These are phyloP conservation scores for Thoracochromis brauschi DNA, from an alignment of 2,113 vertebrate species.

Conservation along the genomic window DNA sequence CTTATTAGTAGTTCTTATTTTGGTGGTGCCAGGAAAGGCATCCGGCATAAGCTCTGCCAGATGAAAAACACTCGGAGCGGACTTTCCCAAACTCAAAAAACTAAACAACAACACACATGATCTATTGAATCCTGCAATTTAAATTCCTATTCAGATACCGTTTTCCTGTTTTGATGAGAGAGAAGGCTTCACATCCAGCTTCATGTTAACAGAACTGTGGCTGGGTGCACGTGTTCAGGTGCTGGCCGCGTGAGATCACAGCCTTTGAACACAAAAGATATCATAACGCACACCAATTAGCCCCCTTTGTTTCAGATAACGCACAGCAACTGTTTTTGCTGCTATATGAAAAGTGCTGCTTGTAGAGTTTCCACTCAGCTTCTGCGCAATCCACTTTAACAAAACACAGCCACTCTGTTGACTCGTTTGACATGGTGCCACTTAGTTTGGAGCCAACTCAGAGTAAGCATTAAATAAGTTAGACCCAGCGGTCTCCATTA, in stretches of 20 bases:
- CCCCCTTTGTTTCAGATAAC: background rate
- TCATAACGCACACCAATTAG: background rate
- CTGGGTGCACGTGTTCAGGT: background rate
- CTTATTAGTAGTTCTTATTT: background rate
- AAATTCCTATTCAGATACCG: background rate
- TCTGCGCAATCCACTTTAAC: background rate
- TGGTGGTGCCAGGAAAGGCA: background rate
- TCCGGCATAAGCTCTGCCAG: background rate
- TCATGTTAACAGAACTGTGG: background rate
- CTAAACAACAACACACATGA: background rate
- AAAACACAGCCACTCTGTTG: background rate
- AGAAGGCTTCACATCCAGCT: background rate
- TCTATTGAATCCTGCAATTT: background rate
- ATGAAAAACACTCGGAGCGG: background rate
- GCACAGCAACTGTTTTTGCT: background rate
- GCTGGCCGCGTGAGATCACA: background rate
- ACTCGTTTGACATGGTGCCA: background rate
- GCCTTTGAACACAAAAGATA: background rate
- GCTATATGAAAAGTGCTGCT: background rate
- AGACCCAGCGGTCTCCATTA: background rate
- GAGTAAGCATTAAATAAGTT: background rate
- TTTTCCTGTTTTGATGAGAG: background rate
- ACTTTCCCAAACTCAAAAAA: background rate
- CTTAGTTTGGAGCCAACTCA: background rate
- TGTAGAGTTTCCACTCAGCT: background rate